phyloP scores from a whole-genome alignment of 2,888 invertebrate species.

The Mactromeris polynyma region DNA sequence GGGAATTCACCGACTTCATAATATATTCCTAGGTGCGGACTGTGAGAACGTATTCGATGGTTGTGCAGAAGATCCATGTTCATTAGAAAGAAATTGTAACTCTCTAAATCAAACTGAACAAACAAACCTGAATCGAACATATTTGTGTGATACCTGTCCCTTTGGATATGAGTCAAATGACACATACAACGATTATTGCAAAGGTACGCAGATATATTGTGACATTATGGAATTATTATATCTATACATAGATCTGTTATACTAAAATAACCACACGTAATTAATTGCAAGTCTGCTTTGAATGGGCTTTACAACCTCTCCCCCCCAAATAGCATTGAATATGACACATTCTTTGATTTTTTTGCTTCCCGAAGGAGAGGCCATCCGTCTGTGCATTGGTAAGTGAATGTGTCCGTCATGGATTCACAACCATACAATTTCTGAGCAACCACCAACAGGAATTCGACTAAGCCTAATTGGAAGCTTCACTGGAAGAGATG shows the following conservation, averaged over 20 bases:
- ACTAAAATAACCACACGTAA: too few relatives aligned
- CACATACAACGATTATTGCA: neutral
- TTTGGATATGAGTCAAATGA: conserved; percentile 1
- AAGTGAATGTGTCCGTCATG: neutral
- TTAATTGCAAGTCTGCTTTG: too few relatives aligned
- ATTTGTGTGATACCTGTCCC: conserved; percentile 17
- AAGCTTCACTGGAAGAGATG: too few relatives aligned
- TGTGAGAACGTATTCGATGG: conserved; percentile 39
- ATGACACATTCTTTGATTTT: neutral
- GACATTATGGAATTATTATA: neutral
- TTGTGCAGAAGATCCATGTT: conserved; percentile 30
- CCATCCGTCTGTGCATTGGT: too few relatives aligned
- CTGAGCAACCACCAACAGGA: too few relatives aligned
- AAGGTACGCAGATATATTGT: neutral
- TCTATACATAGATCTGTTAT: too few relatives aligned
- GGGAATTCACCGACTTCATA: too few relatives aligned
- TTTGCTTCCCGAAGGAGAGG: neutral
- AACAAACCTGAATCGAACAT: neutral
- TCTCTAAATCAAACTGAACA: neutral
- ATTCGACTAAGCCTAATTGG: too few relatives aligned
- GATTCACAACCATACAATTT: too few relatives aligned
- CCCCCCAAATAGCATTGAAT: too few relatives aligned
- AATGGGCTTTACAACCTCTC: too few relatives aligned
- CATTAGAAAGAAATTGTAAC: conserved; percentile 18
- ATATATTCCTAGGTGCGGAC: conserved; percentile 29